Evolutionary conservation across 30 jellyfish, hydroid and myxozoan species (phyloP), one percentile per base, ranked within the genome.

Genomic region (Aurelia aurita): DNA sequence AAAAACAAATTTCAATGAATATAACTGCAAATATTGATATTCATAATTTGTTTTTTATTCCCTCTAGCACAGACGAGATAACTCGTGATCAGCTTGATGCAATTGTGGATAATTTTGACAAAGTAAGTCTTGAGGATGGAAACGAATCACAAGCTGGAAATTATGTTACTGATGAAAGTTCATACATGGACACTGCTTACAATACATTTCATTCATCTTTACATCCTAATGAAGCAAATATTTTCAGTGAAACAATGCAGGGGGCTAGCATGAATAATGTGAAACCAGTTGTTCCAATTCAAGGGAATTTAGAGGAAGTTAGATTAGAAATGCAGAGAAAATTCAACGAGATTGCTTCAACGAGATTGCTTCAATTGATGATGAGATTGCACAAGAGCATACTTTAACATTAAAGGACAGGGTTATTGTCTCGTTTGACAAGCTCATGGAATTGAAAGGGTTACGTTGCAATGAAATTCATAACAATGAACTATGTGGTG

Each of bases 361-460:
- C 16, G n/a, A n/a, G n/a, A n/a, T n/a, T n/a, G n/a, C n/a, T n/a
- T n/a, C n/a, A n/a, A n/a, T n/a, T 16, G 16, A 10, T 47, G 59
- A 47, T 8, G 16, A 47, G 13, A 8, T 47, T 8, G 59, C 59
- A 47, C 10, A 10, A 60, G 73, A 60, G n/a, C 9, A 21, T n/a
- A 21, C 11, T n/a, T 60, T 60, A 21, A 21, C 13, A 8, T 21
- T 11, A 7, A 60, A 20, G 23, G 35, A 60, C 11, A 21, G 23
- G 11, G 23, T 60, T 7, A 60, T 60, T 20, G 73, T 60, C n/a
- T 60, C 73, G 9, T 26, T 60, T 7, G 12, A 12, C 12, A 21
- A 60, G 23, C 73, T 60, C n/a, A n/a, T 60, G 12, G 29, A n/a
- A 20, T 26, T 60, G 35, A 60, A 60, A 60, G 73, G 73, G 35